phyloP scores from a whole-genome alignment of 2,113 vertebrate species.

The Ameiurus melas region DNA sequence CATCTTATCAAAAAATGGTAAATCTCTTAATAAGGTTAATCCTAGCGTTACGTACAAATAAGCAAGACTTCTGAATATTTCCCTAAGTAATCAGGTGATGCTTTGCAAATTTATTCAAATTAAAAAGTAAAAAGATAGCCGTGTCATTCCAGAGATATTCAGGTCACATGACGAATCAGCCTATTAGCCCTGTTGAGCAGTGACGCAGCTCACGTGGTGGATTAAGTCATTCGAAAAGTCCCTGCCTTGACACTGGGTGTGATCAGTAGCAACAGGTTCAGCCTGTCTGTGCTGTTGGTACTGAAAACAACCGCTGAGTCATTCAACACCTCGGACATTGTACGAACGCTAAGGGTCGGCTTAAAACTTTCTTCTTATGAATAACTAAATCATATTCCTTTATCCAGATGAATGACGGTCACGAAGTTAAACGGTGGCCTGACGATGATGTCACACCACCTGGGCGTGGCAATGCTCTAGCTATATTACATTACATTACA shows the following conservation, averaged over 20 bases:
- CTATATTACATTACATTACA: slow-evolving; percentile 31
- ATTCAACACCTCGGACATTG: background rate
- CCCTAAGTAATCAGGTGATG: background rate
- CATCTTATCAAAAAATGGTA: background rate
- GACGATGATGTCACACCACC: background rate
- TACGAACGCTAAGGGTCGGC: background rate
- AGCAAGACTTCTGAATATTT: background rate
- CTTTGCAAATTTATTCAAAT: background rate
- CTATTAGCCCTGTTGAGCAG: background rate
- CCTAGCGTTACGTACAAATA: too few species aligned
- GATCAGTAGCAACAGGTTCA: slow-evolving; percentile 21
- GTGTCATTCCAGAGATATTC: background rate
- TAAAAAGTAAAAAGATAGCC: background rate
- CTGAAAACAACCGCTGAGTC: background rate
- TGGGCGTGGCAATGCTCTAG: slow-evolving; percentile 14
- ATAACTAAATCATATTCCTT: background rate
- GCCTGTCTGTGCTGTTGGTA: slow-evolving; percentile 33
- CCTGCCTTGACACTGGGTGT: background rate
- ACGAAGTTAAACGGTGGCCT: background rate
- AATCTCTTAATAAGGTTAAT: background rate
- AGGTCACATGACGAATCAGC: slow-evolving; percentile 22
- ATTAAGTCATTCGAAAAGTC: background rate
- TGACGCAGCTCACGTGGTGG: background rate
- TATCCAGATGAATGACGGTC: background rate
- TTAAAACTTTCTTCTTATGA: background rate